phyloP scores from a whole-genome alignment of 2,888 invertebrate species.

The Drosophila monieri region DNA sequence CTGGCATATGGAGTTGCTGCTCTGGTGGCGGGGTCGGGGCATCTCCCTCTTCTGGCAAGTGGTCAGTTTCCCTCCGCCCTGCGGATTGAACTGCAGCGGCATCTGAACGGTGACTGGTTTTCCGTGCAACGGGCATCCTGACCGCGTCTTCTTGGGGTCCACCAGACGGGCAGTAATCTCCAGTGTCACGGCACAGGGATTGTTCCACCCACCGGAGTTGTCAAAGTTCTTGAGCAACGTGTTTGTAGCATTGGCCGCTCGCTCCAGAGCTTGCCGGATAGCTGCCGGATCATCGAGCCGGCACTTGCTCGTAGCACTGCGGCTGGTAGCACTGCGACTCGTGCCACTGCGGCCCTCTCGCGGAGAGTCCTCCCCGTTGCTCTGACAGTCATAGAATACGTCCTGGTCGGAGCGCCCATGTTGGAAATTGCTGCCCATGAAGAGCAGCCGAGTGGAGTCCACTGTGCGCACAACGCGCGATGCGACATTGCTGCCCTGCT shows the following conservation, averaged over 20 bases:
- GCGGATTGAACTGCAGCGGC: slow-evolving; percentile 65
- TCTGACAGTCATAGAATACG: slow-evolving; percentile 64
- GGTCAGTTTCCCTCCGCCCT: slow-evolving; percentile 35
- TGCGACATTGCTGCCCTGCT: neutral
- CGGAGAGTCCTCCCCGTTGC: slow-evolving; percentile 50
- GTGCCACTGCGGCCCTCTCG: neutral
- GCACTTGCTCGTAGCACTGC: slow-evolving; percentile 1
- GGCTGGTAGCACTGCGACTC: slow-evolving; percentile 1
- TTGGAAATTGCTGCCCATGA: slow-evolving; percentile 46
- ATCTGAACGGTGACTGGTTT: slow-evolving; percentile 60
- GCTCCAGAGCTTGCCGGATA: slow-evolving; percentile 50
- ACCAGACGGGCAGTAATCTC: slow-evolving; percentile 65
- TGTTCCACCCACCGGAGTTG: neutral
- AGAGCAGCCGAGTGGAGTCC: slow-evolving; percentile 50
- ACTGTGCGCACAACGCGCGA: neutral
- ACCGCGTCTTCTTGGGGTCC: slow-evolving; percentile 23
- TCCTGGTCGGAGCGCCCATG: slow-evolving; percentile 61
- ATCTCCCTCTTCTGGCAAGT: neutral
- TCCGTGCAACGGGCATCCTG: slow-evolving; percentile 18
- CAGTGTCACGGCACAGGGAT: slow-evolving; percentile 49
- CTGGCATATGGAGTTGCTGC: slow-evolving; percentile 4
- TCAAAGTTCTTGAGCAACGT: slow-evolving; percentile 59
- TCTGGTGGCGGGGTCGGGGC: neutral
- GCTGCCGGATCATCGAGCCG: slow-evolving; percentile 46
- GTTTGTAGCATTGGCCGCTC: slow-evolving; percentile 52